Conservation (phyloP, 1,140 invertebrate genomes). For the Mya arenaria region DNA sequence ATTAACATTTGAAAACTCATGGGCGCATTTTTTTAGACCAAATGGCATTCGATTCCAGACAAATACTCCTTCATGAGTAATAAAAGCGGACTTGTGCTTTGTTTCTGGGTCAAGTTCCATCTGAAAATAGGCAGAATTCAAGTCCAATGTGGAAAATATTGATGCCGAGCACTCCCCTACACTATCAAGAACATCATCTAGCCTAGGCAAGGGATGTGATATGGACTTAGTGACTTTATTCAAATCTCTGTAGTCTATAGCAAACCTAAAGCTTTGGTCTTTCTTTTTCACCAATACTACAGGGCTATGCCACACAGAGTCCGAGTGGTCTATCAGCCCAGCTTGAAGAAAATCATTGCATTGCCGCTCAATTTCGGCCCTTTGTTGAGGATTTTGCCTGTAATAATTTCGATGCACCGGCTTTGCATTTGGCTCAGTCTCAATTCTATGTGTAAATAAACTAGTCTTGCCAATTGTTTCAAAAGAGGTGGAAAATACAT, state of each 20-base stretch:
- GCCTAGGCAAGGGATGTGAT: conserved; percentile 34
- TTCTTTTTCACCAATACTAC: conserved; percentile 61
- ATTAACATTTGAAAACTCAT: conserved; percentile 58
- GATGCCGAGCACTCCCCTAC: conserved; percentile 22
- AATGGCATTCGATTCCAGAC: conserved; percentile 54
- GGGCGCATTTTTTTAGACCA: conserved; percentile 43
- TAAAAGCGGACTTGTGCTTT: conserved; percentile 57
- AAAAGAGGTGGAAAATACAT: conserved; percentile 56
- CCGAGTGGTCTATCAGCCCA: conserved; percentile 19
- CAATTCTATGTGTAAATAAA: conserved; percentile 55
- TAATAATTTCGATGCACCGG: conserved; percentile 41
- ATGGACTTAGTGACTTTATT: conserved; percentile 45
- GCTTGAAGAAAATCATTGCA: conserved; percentile 40
- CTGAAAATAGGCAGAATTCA: conserved; percentile 55
- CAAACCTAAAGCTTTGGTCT: conserved; percentile 55
- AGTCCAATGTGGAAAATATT: conserved; percentile 51
- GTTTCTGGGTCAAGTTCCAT: conserved; percentile 52
- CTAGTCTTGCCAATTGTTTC: conserved; percentile 42
- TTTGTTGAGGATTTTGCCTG: conserved; percentile 16
- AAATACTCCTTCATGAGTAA: conserved; percentile 57
- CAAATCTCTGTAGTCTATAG: conserved; percentile 60
- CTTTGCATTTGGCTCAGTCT: conserved; percentile 26
- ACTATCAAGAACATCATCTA: conserved; percentile 48
- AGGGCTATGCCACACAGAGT: conserved; percentile 51
- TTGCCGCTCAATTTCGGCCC: conserved; percentile 52